phyloP scores from a whole-genome alignment of 2,888 invertebrate species.

The Sclerodermus sp. region DNA sequence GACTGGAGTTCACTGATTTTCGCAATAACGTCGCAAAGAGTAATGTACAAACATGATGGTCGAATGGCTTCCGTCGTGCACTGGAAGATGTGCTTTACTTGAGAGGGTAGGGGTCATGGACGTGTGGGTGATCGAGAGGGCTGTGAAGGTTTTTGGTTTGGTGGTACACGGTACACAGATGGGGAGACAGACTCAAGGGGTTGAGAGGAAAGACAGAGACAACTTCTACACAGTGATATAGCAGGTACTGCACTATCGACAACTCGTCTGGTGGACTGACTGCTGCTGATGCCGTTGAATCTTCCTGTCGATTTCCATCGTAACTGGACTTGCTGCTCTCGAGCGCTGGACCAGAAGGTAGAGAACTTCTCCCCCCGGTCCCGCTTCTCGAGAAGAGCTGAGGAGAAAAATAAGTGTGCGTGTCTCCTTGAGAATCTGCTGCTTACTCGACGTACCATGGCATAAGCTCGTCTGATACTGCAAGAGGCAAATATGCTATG shows the following conservation, averaged over 20 bases:
- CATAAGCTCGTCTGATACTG: slow-evolving; percentile 28
- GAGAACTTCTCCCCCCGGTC: neutral
- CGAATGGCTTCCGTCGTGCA: slow-evolving; percentile 28
- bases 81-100: slow-evolving; percentile 2
- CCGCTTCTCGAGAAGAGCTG: slow-evolving; percentile 3
- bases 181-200: neutral
- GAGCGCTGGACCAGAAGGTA: slow-evolving; percentile 16
- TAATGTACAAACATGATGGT: slow-evolving; percentile 24
- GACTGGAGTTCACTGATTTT: slow-evolving; percentile 12
- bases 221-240: slow-evolving; percentile 45
- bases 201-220: slow-evolving; percentile 4
- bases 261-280: slow-evolving; percentile 58
- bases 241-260: slow-evolving; percentile 49
- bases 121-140: neutral
- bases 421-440: slow-evolving; percentile 17
- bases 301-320: slow-evolving; percentile 31
- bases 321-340: slow-evolving; percentile 20
- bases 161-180: slow-evolving; percentile 10
- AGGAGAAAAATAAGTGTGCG: slow-evolving; percentile 6
- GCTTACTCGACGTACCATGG: slow-evolving; percentile 28
- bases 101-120: slow-evolving; percentile 17
- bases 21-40: slow-evolving; percentile 14
- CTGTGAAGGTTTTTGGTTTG: slow-evolving; percentile 12
- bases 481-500: slow-evolving; percentile 25
- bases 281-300: slow-evolving; percentile 50